phyloP scores from a whole-genome alignment of 2,888 invertebrate genomes.

The Patella pellucida region DNA sequence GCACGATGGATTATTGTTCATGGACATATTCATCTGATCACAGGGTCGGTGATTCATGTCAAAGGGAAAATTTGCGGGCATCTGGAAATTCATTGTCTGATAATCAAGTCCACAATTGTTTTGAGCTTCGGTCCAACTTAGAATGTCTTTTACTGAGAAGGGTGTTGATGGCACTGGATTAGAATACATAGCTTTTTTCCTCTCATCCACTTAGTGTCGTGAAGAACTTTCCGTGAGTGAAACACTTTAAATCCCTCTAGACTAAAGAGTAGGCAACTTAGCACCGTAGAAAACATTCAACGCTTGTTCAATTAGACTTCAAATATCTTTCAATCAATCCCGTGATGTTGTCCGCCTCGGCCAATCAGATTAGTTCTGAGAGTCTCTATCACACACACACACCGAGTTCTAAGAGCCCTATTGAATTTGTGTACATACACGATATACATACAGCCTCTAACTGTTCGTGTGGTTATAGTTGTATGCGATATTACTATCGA shows the following conservation, averaged over 20 bases:
- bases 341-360: background rate
- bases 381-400: background rate
- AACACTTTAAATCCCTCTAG: constrained; percentile 9
- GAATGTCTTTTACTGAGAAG: constrained; percentile 77
- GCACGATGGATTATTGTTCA: constrained; percentile 43
- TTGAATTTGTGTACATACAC: constrained; percentile 2
- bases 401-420: background rate
- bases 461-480: background rate
- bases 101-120: constrained; percentile 35
- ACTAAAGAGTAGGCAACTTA: constrained; percentile 9
- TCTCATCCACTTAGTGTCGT: background rate
- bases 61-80: constrained; percentile 26
- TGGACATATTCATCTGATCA: constrained; percentile 23
- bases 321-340: constrained; percentile 5
- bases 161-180: constrained; percentile 5
- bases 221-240: constrained; percentile 11
- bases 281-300: constrained; percentile 7
- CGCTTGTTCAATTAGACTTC: constrained; percentile 7
- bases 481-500: too few relatives aligned
- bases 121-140: constrained; percentile 61
- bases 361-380: background rate
- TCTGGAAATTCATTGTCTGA: constrained; percentile 29
- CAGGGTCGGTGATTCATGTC: constrained; percentile 21
- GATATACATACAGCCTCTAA: background rate
- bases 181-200: constrained; percentile 9